These are phyloP conservation scores for Lateolabrax maculatus DNA, from an alignment of 2,797 vertebrate genomes.

Conservation along the genomic window DNA sequence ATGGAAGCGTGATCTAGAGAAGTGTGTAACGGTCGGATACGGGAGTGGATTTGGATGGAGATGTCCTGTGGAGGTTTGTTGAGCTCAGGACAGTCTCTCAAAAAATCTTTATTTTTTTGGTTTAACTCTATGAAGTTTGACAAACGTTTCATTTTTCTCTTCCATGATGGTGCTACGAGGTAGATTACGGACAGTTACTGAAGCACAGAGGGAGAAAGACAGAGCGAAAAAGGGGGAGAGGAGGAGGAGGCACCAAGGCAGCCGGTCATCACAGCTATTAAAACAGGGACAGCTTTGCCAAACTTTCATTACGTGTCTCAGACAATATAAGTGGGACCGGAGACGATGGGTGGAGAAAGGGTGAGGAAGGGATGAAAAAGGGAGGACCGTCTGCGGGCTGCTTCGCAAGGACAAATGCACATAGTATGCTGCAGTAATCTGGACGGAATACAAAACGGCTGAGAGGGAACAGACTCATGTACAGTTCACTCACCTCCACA, in stretches of 20 bases:
- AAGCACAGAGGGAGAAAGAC: conserved; percentile 35
- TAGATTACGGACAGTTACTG: conserved; percentile 44
- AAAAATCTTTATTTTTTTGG: neutral
- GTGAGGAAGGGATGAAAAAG: conserved; percentile 14
- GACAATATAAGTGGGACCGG: conserved; percentile 49
- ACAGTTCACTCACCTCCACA: conserved; percentile 54
- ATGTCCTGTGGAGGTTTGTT: conserved; percentile 10
- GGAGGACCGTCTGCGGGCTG: conserved; percentile 40
- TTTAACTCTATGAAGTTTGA: neutral
- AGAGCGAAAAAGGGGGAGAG: conserved; percentile 17
- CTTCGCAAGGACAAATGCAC: conserved; percentile 76
- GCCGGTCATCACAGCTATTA: conserved; percentile 34
- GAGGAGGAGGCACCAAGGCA: conserved; percentile 22
- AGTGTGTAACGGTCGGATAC: conserved; percentile 2
- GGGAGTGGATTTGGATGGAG: conserved; percentile 11
- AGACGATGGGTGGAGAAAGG: conserved; percentile 37
- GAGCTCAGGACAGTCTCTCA: neutral
- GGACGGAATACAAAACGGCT: conserved; percentile 75
- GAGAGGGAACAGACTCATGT: conserved; percentile 43
- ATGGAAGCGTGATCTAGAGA: conserved; percentile 30
- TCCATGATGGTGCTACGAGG: conserved; percentile 44
- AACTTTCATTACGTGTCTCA: conserved; percentile 39
- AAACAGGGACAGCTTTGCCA: conserved; percentile 31
- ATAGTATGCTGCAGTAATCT: conserved; percentile 75
- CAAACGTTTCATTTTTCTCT: conserved; percentile 46